These are phyloP conservation scores for Dasypus novemcinctus DNA, from an alignment of 2,113 vertebrate species.

Conservation along the genomic window DNA sequence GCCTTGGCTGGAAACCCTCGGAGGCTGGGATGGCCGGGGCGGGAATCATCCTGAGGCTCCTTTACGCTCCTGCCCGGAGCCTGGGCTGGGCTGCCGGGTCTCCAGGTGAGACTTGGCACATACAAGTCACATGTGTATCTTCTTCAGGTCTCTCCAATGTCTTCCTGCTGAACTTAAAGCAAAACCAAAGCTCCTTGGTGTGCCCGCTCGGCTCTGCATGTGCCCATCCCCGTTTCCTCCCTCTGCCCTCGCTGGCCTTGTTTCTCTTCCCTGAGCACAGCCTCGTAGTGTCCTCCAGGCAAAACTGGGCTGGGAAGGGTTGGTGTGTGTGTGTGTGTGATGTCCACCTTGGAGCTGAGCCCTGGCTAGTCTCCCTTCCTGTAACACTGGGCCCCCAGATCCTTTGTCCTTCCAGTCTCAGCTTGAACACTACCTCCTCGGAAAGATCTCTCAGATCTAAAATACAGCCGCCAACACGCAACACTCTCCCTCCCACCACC, in stretches of 20 bases:
- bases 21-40: not conserved
- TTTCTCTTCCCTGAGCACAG: not conserved
- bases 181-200: not conserved
- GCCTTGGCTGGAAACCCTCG: not conserved
- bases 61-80: not conserved
- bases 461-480: not conserved
- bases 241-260: rapidly evolving
- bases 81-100: no score
- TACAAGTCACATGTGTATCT: not conserved
- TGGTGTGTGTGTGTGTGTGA: not conserved
- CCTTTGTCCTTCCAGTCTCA: not conserved
- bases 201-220: not conserved
- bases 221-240: rapidly evolving
- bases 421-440: not conserved
- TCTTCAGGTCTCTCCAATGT: not conserved
- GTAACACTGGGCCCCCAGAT: not conserved
- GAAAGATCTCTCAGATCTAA: not conserved
- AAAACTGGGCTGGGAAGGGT: not conserved
- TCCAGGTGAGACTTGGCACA: not conserved
- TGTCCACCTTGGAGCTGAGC: no score
- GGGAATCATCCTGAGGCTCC: not conserved
- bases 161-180: not conserved
- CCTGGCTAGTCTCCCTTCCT: not conserved
- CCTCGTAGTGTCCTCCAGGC: not conserved
- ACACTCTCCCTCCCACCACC: not conserved